A percentile compares a stretch with the other conserved stretches of the same genome.
phyloP scores from a whole-genome alignment of 92 coral and sea anemone genomes.

The Anthopleura xanthogrammica region DNA sequence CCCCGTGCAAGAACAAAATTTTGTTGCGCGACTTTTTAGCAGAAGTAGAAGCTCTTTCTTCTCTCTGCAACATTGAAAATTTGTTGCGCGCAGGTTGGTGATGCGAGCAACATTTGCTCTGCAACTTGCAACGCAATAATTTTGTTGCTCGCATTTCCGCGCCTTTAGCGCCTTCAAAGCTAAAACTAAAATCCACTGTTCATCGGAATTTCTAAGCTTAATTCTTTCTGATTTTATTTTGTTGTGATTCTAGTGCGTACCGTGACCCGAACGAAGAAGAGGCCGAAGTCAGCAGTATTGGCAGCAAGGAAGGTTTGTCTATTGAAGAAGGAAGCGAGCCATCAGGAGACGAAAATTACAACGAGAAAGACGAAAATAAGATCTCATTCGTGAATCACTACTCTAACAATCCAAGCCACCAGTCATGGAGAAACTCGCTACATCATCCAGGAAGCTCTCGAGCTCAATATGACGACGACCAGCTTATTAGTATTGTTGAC shows the following conservation, averaged over 20 bases:
- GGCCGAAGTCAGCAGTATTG: slow-evolving; percentile 86
- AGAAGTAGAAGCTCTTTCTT: too few species aligned
- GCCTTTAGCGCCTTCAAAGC: not conserved
- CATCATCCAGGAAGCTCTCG: slow-evolving; percentile 35
- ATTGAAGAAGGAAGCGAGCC: slow-evolving; percentile 63
- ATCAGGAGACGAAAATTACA: slow-evolving; percentile 59
- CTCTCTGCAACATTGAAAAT: too few species aligned
- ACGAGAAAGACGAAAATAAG: slow-evolving; percentile 45
- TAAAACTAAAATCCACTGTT: not conserved
- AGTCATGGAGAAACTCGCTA: slow-evolving; percentile 73
- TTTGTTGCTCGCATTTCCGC: too few species aligned
- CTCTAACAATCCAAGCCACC: slow-evolving; percentile 52
- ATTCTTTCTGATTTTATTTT: not conserved
- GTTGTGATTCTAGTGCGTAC: slow-evolving; percentile 56
- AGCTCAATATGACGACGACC: slow-evolving; percentile 18
- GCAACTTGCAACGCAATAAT: too few species aligned
- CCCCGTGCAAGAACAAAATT: too few species aligned
- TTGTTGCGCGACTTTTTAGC: too few species aligned
- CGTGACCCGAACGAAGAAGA: slow-evolving; percentile 77
- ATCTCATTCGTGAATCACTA: slow-evolving; percentile 60
- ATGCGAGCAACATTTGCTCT: too few species aligned
- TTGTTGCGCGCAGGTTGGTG: too few species aligned
- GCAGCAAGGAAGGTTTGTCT: slow-evolving; percentile 76
- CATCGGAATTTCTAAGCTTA: not conserved
- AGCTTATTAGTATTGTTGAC: slow-evolving; percentile 13